A percentile compares a stretch with the other conserved stretches of the same genome.
phyloP scores from a whole-genome alignment of 2,888 invertebrate species.

The Sericinus montela region DNA sequence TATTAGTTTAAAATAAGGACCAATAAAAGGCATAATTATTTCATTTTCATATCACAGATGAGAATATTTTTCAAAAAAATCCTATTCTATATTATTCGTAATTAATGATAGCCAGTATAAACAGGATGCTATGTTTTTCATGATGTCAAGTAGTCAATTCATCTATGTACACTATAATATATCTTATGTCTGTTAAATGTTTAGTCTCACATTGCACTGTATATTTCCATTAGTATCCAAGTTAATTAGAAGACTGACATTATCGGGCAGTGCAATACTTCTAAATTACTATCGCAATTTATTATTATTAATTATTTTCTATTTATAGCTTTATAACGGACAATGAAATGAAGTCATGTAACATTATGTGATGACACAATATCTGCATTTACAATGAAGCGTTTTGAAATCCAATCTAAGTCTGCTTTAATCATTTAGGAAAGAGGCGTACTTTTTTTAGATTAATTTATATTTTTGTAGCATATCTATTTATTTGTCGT shows the following conservation, averaged over 20 bases:
- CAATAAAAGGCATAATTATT: slow-evolving; percentile 14
- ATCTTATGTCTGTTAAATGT: slow-evolving; percentile 6
- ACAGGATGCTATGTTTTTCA: not conserved
- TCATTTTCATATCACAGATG: slow-evolving; percentile 13
- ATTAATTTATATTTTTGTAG: too few species aligned
- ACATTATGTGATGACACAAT: too few species aligned
- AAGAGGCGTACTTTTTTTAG: too few species aligned
- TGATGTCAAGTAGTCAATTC: slow-evolving; percentile 1
- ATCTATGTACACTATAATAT: not conserved
- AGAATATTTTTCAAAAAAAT: slow-evolving; percentile 18
- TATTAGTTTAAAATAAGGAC: slow-evolving; percentile 21
- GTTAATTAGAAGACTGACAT: slow-evolving; percentile 57
- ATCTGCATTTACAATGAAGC: too few species aligned
- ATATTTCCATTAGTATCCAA: slow-evolving; percentile 23
- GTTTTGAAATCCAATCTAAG: too few species aligned
- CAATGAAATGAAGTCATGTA: too few species aligned
- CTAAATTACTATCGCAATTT: slow-evolving; percentile 13
- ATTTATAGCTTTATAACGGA: too few species aligned
- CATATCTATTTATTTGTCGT: too few species aligned
- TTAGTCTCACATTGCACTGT: slow-evolving; percentile 24
- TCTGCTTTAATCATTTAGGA: too few species aligned
- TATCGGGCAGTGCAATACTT: slow-evolving; percentile 71
- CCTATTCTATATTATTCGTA: slow-evolving; percentile 12
- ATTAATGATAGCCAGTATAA: not conserved
- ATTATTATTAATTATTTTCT: not conserved